A percentile compares a stretch with the other conserved stretches of the same genome.
phyloP scores from a whole-genome alignment of 2,888 invertebrate genomes.

The Slavum lentiscoides region DNA sequence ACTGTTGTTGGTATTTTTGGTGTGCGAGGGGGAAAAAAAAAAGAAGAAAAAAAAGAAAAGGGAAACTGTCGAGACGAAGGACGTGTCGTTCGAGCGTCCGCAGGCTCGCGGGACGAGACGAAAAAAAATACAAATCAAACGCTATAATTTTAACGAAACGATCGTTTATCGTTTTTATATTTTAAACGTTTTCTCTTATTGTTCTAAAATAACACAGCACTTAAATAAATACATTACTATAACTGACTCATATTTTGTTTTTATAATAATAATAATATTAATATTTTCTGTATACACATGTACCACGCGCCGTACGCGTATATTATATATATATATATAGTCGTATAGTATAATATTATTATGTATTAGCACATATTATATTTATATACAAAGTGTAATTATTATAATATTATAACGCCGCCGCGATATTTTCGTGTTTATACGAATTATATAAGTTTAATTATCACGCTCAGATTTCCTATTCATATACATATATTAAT shows the following conservation, averaged over 20 bases:
- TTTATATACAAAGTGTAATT: not conserved
- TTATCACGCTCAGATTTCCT: constrained; percentile 7
- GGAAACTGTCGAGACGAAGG: not conserved
- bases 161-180: constrained; percentile 35
- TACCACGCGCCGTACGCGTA: too few species aligned
- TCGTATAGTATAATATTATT: too few species aligned
- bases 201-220: constrained; percentile 52
- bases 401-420: not conserved
- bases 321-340: not conserved
- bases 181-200: constrained; percentile 39
- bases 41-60: not conserved
- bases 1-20: not conserved
- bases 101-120: not conserved
- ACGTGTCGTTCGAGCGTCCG: not conserved
- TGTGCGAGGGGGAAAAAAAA: not conserved
- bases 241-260: constrained; percentile 10
- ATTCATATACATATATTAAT: not conserved
- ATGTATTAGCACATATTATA: not conserved
- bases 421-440: not conserved
- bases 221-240: constrained; percentile 31
- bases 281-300: too few species aligned
- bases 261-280: not conserved
- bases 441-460: constrained; percentile 6
- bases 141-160: constrained; percentile 27
- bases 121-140: not conserved